Evolutionary conservation across 1,140 invertebrate genomes (phyloP).

Genomic region (Zaprionus vittiger): DNA sequence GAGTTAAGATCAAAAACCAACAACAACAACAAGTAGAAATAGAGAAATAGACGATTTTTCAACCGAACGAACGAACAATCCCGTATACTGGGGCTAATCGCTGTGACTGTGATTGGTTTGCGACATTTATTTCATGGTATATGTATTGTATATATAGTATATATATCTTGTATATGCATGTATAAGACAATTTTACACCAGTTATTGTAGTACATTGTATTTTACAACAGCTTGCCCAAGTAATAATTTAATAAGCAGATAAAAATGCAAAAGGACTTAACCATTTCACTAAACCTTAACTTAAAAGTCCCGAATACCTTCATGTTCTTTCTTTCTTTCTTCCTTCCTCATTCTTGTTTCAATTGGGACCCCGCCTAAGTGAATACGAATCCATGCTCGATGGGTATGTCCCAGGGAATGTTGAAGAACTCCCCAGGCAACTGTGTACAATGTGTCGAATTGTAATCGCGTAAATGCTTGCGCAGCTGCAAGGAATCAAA

Average conservation of each 20-base stretch:
- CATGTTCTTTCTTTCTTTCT: background rate
- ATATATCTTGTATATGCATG: conserved; percentile 29
- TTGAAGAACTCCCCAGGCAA: conserved; percentile 89
- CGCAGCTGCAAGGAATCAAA: conserved; percentile 86
- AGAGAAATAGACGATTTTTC: conserved; percentile 41
- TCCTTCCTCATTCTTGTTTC: background rate
- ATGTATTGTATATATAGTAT: conserved; percentile 25
- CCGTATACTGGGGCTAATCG: conserved; percentile 43
- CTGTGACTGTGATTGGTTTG: conserved; percentile 60
- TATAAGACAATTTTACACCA: conserved; percentile 72
- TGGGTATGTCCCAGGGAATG: conserved; percentile 85
- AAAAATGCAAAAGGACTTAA: conserved; percentile 68
- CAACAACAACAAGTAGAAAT: conserved; percentile 36
- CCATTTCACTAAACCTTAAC: conserved; percentile 66
- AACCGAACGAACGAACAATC: conserved; percentile 46
- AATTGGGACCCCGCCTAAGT: conserved; percentile 55
- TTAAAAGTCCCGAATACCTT: conserved; percentile 37
- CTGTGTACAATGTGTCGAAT: conserved; percentile 94
- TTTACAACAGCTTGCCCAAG: conserved; percentile 62
- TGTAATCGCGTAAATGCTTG: conserved; percentile 94
- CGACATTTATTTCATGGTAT: conserved; percentile 76
- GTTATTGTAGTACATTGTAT: conserved; percentile 32
- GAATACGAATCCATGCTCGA: conserved; percentile 82
- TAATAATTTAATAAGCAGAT: conserved; percentile 77
- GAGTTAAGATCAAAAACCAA: conserved; percentile 47